Evolutionary conservation across 2,888 invertebrate genomes (phyloP).

Genomic region (Caenorhabditis becei): DNA sequence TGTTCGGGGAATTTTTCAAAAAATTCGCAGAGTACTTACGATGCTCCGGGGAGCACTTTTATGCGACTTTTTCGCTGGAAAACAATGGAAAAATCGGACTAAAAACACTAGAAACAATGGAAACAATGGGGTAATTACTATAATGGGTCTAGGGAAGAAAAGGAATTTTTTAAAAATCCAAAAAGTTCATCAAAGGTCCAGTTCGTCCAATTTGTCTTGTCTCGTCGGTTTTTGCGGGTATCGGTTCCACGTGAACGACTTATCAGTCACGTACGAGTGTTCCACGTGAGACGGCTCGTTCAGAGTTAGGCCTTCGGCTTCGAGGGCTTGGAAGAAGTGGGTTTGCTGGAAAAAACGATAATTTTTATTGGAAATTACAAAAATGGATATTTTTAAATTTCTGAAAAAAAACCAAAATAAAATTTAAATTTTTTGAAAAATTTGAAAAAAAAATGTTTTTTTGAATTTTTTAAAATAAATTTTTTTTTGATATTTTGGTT

Average conservation of each 20-base stretch:
- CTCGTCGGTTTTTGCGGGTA: conserved; percentile 69
- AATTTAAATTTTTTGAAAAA: too few relatives aligned
- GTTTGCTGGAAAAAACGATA: conserved; percentile 57
- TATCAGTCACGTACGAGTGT: conserved; percentile 76
- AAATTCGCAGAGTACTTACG: conserved; percentile 43
- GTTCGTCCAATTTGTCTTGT: conserved; percentile 76
- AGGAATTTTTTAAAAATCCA: too few relatives aligned
- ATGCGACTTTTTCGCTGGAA: neutral
- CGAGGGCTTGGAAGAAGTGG: conserved; percentile 67
- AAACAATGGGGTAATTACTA: conserved; percentile 9
- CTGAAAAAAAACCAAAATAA: neutral
- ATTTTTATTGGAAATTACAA: neutral
- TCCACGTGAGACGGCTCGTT: conserved; percentile 71
- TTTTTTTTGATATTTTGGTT: too few relatives aligned
- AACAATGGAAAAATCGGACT: conserved; percentile 2
- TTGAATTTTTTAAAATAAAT: neutral
- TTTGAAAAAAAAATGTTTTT: neutral
- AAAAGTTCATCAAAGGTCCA: conserved; percentile 38
- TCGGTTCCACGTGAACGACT: conserved; percentile 72
- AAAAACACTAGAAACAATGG: conserved; percentile 34
- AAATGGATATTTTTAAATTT: neutral
- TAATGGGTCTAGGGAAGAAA: conserved; percentile 8
- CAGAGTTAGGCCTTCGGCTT: conserved; percentile 69
- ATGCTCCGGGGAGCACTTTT: conserved; percentile 39
- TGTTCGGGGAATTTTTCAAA: conserved; percentile 3